Base-by-base conservation (phyloP, 1,140 invertebrate species). In the Thaumatotibia leucotreta region DNA sequence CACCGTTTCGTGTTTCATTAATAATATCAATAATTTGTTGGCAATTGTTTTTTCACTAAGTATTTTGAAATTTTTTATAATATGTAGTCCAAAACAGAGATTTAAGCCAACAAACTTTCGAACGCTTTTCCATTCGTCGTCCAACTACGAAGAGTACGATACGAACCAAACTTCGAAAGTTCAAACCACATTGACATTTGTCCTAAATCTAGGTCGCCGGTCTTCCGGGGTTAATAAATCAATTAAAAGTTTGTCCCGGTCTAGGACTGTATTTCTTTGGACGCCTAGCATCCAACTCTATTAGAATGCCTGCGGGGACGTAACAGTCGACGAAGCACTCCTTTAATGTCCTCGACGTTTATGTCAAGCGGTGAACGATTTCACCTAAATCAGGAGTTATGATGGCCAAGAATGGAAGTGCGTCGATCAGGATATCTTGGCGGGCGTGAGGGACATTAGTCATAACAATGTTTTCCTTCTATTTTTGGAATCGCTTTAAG, bases 221-320 rank as follows among this genome's bases (percentile, higher is more conserved):
- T 39, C 35, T 39, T 14, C 14, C 39, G 17, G 39, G 17, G 14
- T 45, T 45, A 45, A 45, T 45, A 45, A 45, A 20, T 45, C 39
- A 45, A 45, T 45, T 45, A 45, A 45, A 45, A 45, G 39, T 45
- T 45, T 14, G 17, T 20, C 39, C 39, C 39, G 8, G 39, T 70
- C 54, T 52, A 68, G 54, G 14, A 64, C 24, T 68, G 67, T 20
- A 71, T 70, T 33, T 73, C 70, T 35, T 61, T 33, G 68, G 58
- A 50, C 35, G 61, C 32, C 64, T 66, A 70, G 66, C 68, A 75
- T 58, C 61, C 65, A 74, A 76, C 67, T 74, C 76, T 81, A 82
- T 83, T 81, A 71, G 75, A 81, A 82, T 80, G 77, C 81, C 81
- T 82, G 76, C 72, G 77, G 81, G 72, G 73, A 80, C 75, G 75